Conservation (phyloP, 1,140 invertebrate genomes). For the Zaprionus davidi region DNA sequence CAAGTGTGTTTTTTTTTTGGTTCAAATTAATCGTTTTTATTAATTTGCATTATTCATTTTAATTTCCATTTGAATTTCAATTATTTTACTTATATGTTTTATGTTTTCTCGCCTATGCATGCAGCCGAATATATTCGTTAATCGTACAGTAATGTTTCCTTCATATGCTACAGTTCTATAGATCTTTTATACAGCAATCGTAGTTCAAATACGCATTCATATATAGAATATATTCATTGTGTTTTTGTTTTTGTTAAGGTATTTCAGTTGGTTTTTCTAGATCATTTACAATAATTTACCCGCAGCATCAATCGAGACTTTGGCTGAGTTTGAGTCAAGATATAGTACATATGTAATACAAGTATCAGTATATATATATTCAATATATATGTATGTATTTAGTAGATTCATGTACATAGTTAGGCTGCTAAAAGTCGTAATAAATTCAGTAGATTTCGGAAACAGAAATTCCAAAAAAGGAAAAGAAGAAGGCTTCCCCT, state of each 20-base stretch:
- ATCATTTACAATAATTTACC: slow-evolving; percentile 61
- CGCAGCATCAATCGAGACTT: slow-evolving; percentile 42
- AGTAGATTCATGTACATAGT: slow-evolving; percentile 52
- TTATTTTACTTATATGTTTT: slow-evolving; percentile 46
- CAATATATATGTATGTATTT: slow-evolving; percentile 24
- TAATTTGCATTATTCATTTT: slow-evolving; percentile 74
- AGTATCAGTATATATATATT: slow-evolving; percentile 14
- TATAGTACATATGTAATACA: slow-evolving; percentile 1
- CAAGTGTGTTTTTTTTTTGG: slow-evolving; percentile 24
- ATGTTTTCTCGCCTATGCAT: slow-evolving; percentile 58
- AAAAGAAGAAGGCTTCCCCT: neutral
- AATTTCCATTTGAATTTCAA: slow-evolving; percentile 48
- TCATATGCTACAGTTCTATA: slow-evolving; percentile 70
- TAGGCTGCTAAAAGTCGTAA: slow-evolving; percentile 27
- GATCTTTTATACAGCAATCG: slow-evolving; percentile 58
- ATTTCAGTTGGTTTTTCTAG: slow-evolving; percentile 33
- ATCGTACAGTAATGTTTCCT: slow-evolving; percentile 51
- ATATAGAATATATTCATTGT: slow-evolving; percentile 14
- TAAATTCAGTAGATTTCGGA: slow-evolving; percentile 27
- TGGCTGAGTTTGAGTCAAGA: neutral
- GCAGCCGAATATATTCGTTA: slow-evolving; percentile 63
- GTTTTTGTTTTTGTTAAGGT: slow-evolving; percentile 7
- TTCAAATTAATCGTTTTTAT: slow-evolving; percentile 79
- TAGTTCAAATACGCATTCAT: slow-evolving; percentile 42
- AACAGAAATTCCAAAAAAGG: slow-evolving; percentile 29